Evolutionary conservation across 1,140 invertebrate species (phyloP).

Genomic region (Drosophila athabasca): DNA sequence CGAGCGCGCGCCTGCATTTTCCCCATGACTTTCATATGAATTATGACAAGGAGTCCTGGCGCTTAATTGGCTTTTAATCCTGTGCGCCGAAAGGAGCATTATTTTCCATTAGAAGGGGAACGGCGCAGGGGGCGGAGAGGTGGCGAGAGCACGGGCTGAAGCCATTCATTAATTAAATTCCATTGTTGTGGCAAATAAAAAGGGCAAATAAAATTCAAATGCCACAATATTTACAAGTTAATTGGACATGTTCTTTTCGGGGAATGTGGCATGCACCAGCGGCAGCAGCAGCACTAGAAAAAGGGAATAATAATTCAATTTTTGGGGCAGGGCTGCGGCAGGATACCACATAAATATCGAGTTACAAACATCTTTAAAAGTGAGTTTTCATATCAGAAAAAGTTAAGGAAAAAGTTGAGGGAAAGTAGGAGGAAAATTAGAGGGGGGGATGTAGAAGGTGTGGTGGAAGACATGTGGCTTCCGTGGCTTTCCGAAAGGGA

Average conservation of each 20-base stretch:
- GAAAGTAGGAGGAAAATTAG: too few species aligned
- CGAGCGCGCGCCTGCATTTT: constrained; percentile 12
- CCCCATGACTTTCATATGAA: constrained; percentile 8
- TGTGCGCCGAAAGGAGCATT: constrained; percentile 18
- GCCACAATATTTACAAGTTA: constrained; percentile 51
- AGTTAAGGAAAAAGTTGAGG: too few species aligned
- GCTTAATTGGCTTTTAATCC: constrained; percentile 63
- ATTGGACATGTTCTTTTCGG: too few species aligned
- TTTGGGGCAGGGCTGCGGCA: not conserved
- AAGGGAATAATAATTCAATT: constrained; percentile 25
- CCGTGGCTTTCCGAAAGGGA: constrained; percentile 13
- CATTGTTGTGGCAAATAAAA: constrained; percentile 21
- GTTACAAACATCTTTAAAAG: constrained; percentile 23
- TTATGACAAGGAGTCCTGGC: constrained; percentile 27
- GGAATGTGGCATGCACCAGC: not conserved
- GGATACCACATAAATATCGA: constrained; percentile 50
- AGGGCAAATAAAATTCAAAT: constrained; percentile 40
- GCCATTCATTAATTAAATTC: constrained; percentile 48
- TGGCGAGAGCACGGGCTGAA: too few species aligned
- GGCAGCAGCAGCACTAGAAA: constrained; percentile 31
- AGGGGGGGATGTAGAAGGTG: not conserved
- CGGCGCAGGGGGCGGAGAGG: not conserved
- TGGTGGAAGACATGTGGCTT: not conserved
- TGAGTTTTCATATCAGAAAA: constrained; percentile 19
- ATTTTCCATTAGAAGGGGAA: constrained; percentile 36